Conservation (phyloP, 2,113 vertebrate genomes). For the Bambusicola thoracicus region DNA sequence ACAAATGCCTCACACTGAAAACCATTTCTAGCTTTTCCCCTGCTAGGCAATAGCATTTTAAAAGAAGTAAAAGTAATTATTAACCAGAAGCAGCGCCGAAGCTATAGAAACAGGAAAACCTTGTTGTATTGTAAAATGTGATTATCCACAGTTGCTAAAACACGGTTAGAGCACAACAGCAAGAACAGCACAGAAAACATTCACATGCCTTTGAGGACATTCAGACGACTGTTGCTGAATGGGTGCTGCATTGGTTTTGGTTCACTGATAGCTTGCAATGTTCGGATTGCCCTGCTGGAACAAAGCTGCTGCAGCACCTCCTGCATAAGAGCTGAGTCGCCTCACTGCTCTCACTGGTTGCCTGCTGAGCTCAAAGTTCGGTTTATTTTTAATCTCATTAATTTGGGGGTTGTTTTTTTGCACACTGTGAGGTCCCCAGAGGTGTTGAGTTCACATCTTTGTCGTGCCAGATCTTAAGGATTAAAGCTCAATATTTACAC, state of each 20-base stretch:
- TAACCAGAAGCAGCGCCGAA: not conserved
- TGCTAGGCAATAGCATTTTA: not conserved
- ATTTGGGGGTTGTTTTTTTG: not conserved
- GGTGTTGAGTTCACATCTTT: not conserved
- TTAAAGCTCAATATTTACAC: slow-evolving; percentile 34
- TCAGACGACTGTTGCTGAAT: not conserved
- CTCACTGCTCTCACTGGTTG: not conserved
- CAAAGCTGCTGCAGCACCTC: not conserved
- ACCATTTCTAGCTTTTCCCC: not conserved
- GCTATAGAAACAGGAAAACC: not conserved
- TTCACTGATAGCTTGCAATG: slow-evolving; percentile 40
- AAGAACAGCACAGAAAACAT: not conserved
- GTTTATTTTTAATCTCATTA: not conserved
- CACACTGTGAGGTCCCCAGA: slow-evolving; percentile 10
- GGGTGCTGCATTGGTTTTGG: not conserved
- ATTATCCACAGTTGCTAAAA: not conserved
- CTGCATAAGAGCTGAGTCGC: not conserved
- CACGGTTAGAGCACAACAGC: not conserved
- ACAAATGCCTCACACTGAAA: not conserved
- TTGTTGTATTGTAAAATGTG: not conserved
- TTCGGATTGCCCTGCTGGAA: slow-evolving; percentile 25
- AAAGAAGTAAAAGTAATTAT: not conserved
- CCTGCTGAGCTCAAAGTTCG: slow-evolving; percentile 10
- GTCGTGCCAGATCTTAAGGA: slow-evolving; percentile 19
- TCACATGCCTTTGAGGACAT: not conserved